Evolutionary conservation across 2,888 invertebrate genomes (phyloP).

Genomic region (Macrophya alboannulata): DNA sequence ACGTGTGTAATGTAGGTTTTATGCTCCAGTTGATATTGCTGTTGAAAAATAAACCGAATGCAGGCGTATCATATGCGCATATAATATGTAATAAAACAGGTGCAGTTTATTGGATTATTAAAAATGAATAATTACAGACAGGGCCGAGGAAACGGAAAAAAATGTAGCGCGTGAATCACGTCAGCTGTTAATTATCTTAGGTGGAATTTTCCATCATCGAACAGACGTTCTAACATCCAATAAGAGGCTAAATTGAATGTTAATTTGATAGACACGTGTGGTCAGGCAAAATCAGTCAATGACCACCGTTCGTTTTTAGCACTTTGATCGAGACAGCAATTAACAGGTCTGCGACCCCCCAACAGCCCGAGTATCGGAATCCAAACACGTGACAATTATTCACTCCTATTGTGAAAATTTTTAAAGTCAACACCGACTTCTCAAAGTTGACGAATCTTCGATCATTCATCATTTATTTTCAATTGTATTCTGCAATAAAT

Average conservation of each 20-base stretch:
- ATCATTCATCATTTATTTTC: not conserved
- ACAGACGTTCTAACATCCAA: not conserved
- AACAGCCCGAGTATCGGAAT: not conserved
- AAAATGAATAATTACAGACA: not conserved
- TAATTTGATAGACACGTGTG: not conserved
- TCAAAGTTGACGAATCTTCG: not conserved
- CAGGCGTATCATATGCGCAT: not conserved
- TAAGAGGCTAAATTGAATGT: constrained; percentile 4
- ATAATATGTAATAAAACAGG: not conserved
- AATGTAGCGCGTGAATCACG: not conserved
- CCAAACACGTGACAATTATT: not conserved
- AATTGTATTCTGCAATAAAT: not conserved
- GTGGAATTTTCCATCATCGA: constrained; percentile 23
- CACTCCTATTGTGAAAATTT: not conserved
- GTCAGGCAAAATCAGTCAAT: constrained; percentile 21
- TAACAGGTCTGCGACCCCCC: not conserved
- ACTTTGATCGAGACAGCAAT: not conserved
- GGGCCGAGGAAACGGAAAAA: not conserved
- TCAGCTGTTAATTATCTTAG: not conserved
- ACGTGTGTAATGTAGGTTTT: not conserved
- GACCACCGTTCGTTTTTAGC: constrained; percentile 15
- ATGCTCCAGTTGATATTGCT: not conserved
- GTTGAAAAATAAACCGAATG: not conserved
- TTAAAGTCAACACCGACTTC: not conserved
- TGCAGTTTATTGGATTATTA: constrained; percentile 8